Conservation (phyloP, 1,140 invertebrate genomes). For the Ylistrum balloti region DNA sequence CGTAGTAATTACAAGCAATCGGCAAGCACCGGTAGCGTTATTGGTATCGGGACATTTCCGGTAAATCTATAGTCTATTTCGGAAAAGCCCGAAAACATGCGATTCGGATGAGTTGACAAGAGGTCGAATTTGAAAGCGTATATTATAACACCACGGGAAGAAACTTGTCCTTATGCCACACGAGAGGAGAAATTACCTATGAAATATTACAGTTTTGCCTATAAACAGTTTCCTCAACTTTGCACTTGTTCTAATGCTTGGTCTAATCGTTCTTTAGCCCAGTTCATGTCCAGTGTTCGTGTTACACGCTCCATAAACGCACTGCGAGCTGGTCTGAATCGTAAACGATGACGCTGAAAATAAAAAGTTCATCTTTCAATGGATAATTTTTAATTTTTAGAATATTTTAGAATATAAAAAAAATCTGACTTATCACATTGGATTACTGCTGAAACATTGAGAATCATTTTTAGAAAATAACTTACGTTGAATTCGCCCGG, state of each 20-base stretch:
- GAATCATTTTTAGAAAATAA: slow-evolving; percentile 30
- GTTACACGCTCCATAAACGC: slow-evolving; percentile 74
- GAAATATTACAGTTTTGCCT: too few species aligned
- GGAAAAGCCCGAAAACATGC: background rate
- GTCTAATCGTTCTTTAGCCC: slow-evolving; percentile 66
- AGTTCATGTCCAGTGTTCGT: slow-evolving; percentile 58
- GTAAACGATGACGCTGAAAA: slow-evolving; percentile 67
- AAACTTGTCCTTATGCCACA: background rate
- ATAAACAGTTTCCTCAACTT: background rate
- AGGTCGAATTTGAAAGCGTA: too few species aligned
- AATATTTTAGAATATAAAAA: too few species aligned
- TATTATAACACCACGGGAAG: background rate
- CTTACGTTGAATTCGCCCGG: slow-evolving; percentile 71
- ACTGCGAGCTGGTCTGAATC: slow-evolving; percentile 69
- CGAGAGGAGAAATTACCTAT: background rate
- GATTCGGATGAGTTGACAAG: background rate
- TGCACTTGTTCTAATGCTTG: slow-evolving; percentile 46
- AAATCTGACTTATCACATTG: too few species aligned
- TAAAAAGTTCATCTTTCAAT: background rate
- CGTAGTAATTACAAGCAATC: too few species aligned
- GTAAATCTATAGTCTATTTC: too few species aligned
- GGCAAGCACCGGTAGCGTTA: too few species aligned
- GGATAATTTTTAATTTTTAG: too few species aligned
- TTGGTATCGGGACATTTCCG: too few species aligned
- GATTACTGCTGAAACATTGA: background rate